Base-by-base conservation (phyloP, 2,113 vertebrate genomes). In the Otolemur garnettii region DNA sequence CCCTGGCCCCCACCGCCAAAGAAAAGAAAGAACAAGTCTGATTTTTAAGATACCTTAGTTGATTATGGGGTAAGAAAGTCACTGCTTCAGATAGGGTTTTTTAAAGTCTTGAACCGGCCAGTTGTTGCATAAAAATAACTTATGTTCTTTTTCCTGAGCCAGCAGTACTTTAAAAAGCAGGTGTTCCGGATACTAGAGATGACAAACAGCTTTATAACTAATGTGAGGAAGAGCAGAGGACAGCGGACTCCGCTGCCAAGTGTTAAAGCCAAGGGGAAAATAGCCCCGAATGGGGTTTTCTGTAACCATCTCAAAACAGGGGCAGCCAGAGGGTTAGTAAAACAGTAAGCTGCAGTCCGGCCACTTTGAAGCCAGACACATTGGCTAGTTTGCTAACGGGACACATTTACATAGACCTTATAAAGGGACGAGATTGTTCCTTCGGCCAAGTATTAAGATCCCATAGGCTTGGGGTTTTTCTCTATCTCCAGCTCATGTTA, bases 131-230 rank as follows among this genome's bases (percentile, higher is more conserved):
- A 95, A 96, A 96, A 97, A 94, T 50, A 95, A 92, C 14, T 96
- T 93, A 96, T 93, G 96, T 93, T 86, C 97, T 96, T 92, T 71
- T 95, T 94, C 93, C 96, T 93, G 89, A 94, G 75, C 96, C 98
- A 91, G 75, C 82, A 96, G 82, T 89, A 90, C 50, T 97, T 98
- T 92, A 93, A 96, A 97, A 83, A 97, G 83, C 74, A 97, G 95
- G 87, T 95, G 80, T 77, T 50, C 81, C 94, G 95, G 95, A 93
- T 95, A 91, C 84, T 93, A 94, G 95, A 97, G 87, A 96, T 93
- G 85, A 91, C 83, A 97, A 97, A 97, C 84, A 97, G 86, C 90
- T 93, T 97, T 97, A 81, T 96, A 97, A 97, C 95, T 90, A 93
- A 95, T 95, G 77, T 18, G 68, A 97, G 95, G 88, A 97, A 97